These are phyloP conservation scores for Pedionomus torquatus DNA, from an alignment of 2,113 vertebrate genomes.

Conservation along the genomic window DNA sequence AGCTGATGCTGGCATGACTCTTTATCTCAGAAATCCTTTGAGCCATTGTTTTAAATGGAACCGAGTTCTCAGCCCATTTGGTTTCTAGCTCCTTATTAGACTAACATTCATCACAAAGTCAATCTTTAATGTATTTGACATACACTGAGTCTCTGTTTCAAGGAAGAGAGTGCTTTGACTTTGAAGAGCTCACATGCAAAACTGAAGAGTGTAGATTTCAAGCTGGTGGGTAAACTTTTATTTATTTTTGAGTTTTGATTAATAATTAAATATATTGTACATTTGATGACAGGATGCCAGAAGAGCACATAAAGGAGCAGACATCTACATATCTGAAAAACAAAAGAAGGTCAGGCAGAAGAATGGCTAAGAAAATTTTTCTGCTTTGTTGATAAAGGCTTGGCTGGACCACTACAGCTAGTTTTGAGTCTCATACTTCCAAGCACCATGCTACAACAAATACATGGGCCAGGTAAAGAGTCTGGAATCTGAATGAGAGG, in stretches of 20 bases:
- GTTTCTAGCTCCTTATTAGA: slow-evolving; percentile 3
- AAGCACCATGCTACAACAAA: neutral
- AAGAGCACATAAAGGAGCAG: neutral
- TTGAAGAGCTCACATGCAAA: neutral
- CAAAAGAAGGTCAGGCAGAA: neutral
- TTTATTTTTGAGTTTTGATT: neutral
- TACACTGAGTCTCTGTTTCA: neutral
- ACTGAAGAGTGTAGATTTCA: neutral
- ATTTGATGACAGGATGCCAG: neutral
- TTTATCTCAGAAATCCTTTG: slow-evolving; percentile 8
- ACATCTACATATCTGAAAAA: neutral
- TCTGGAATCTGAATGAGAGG: neutral
- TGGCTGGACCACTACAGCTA: accelerated
- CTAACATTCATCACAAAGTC: neutral
- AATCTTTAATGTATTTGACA: neutral
- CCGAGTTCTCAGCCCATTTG: neutral
- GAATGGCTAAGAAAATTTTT: neutral
- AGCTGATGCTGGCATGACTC: neutral
- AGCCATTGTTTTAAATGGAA: neutral
- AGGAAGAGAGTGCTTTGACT: neutral
- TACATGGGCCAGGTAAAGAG: neutral
- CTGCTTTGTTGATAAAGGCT: neutral
- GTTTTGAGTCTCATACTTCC: neutral
- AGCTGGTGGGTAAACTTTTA: neutral
- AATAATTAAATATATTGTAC: neutral